Conservation (phyloP, 1,140 invertebrate genomes). For the Drosophila pachea region DNA sequence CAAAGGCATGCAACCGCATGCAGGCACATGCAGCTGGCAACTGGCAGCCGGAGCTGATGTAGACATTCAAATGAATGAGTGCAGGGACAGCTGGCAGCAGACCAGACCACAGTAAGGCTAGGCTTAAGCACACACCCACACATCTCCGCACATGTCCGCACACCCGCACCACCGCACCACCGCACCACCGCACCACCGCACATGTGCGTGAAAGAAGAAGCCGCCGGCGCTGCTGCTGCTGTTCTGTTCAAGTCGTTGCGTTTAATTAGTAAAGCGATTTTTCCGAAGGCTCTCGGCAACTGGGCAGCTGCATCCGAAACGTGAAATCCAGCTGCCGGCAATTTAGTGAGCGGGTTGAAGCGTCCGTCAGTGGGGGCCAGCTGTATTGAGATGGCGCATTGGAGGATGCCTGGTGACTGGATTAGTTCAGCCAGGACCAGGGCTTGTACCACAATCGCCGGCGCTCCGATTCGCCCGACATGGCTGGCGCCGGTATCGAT, state of each 20-base stretch:
- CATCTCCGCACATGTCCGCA: neutral
- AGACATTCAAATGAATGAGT: constrained; percentile 70
- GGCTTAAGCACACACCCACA: neutral
- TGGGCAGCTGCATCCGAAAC: constrained; percentile 9
- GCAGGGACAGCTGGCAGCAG: constrained; percentile 20
- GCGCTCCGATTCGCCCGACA: neutral
- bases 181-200: too few relatives aligned
- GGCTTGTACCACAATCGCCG: constrained; percentile 39
- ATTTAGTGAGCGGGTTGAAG: constrained; percentile 15
- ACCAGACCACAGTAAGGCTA: neutral
- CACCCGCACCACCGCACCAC: too few relatives aligned
- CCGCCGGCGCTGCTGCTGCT: neutral
- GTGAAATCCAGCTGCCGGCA: constrained; percentile 6
- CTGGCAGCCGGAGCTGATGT: constrained; percentile 43
- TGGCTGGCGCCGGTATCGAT: neutral
- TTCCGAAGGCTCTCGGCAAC: neutral
- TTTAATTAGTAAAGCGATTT: constrained; percentile 43
- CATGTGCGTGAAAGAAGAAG: neutral
- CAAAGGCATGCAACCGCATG: too few relatives aligned
- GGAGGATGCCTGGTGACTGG: too few relatives aligned
- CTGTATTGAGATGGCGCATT: too few relatives aligned
- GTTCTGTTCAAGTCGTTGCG: constrained; percentile 1
- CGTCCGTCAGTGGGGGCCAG: too few relatives aligned
- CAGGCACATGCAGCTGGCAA: constrained; percentile 1
- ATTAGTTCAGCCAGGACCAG: constrained; percentile 56